Base-by-base conservation (phyloP, 2,797 vertebrate genomes). In the Eulemur albifrons region DNA sequence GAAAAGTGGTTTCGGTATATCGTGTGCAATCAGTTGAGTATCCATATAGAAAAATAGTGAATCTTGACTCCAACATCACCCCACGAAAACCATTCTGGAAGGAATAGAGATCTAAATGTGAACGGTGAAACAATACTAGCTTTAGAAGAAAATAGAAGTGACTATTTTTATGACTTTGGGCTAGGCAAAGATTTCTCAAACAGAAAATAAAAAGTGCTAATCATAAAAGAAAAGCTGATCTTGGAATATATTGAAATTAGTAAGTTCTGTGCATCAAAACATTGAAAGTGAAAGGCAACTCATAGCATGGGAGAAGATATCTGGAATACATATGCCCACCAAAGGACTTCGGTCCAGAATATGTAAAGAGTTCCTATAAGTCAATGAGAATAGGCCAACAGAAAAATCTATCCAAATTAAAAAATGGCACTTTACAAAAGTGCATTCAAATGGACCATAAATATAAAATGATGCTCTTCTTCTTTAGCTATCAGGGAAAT, bases 391-490 rank as follows among this genome's bases (percentile, higher is more conserved):
- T 4, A 32, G 69, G 30, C 2, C 21, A 14, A 73, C 18, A 40
- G 57, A 35, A 50, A 43, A 52, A 35, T 6, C 0, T 43, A 43
- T 21, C 65, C 54, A 63, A 43, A 30, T 8, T n/a, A 15, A 35
- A 38, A 54, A 35, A 10, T 15, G 35, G 67, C 14, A 5, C 54
- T 52, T 43, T 9, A 9, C 38, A 7, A 65, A 32, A 32, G 61
- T 15, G 30, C 30, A 32, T 17, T 12, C 43, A 9, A 1, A 15
- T 27, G 45, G 67, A 27, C 23, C 18, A 4, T 35, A 40, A 61
- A 0, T 1, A 10, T 20, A 3, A 25, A n/a, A 50, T 35, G 65
- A 4, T 5, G 15, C 52, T 11, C 14, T n/a, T 2, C 40, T 23
- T 32, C 32, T 3, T 8, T 15, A 25, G 43, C 30, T 77, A 5